phyloP scores from a whole-genome alignment of 2,113 vertebrate genomes.

The Brachionichthys hirsutus region DNA sequence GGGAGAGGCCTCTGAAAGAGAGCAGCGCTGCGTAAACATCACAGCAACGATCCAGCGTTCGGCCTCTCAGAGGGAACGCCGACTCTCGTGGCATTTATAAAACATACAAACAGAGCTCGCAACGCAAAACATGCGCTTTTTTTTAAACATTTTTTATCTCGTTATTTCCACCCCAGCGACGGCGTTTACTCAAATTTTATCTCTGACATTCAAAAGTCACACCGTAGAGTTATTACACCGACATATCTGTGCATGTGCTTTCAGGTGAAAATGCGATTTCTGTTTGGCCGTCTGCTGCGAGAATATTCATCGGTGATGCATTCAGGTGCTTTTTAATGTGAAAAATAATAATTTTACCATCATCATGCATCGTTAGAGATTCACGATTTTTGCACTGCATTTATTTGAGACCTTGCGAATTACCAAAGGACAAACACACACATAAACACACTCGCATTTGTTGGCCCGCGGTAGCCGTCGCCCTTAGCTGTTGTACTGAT shows the following conservation, averaged over 20 bases:
- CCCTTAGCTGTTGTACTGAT: not conserved
- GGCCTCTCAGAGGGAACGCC: conserved; percentile 83
- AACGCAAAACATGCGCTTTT: conserved; percentile 48
- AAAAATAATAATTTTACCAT: too few relatives aligned
- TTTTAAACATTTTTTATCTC: too few relatives aligned
- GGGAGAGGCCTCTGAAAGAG: conserved; percentile 29
- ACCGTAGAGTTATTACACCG: conserved; percentile 7
- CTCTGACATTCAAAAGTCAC: conserved; percentile 12
- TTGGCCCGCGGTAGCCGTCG: not conserved
- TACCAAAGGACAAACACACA: not conserved
- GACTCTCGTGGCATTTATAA: conserved; percentile 80
- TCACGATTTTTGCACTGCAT: too few relatives aligned
- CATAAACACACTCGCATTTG: too few relatives aligned
- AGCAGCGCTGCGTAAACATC: conserved; percentile 87
- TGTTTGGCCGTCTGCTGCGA: conserved; percentile 2
- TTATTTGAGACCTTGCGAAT: too few relatives aligned
- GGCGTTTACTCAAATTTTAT: conserved; percentile 33
- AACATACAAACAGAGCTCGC: conserved; percentile 73
- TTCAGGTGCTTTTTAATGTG: conserved; percentile 7
- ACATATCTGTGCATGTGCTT: conserved; percentile 7
- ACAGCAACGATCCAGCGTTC: conserved; percentile 84
- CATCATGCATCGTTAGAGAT: too few relatives aligned
- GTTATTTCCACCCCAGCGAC: conserved; percentile 35
- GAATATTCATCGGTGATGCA: conserved; percentile 23
- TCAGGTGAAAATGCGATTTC: conserved; percentile 21